Conservation (phyloP, 2,888 invertebrate genomes). For the Listrodromus nycthemerus region DNA sequence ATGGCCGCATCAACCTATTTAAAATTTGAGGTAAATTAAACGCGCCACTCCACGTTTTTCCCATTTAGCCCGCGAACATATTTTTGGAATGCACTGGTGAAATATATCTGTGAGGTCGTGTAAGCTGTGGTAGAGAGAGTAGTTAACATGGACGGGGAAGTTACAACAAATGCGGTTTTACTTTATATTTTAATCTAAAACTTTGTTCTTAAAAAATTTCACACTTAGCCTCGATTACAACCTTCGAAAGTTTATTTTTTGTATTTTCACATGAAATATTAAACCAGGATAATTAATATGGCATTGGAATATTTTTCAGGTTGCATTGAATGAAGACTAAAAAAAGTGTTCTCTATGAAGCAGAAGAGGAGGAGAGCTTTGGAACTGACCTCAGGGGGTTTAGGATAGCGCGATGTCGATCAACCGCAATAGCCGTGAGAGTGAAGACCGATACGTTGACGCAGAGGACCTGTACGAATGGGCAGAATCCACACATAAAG, state of each 20-base stretch:
- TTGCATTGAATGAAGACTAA: background rate
- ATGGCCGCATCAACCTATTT: constrained; percentile 39
- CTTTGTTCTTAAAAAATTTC: too few species aligned
- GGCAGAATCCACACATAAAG: constrained; percentile 95
- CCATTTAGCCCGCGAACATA: background rate
- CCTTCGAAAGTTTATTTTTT: too few species aligned
- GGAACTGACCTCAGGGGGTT: constrained; percentile 89
- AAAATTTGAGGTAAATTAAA: constrained; percentile 8
- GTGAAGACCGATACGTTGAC: constrained; percentile 96
- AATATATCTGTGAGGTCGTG: background rate
- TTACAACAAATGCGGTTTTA: too few species aligned
- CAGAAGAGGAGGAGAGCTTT: background rate
- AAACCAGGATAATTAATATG: too few species aligned
- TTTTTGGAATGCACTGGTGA: background rate
- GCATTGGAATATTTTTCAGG: background rate
- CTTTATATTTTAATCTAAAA: too few species aligned
- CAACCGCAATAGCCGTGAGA: constrained; percentile 93
- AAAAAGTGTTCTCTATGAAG: background rate
- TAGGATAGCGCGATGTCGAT: constrained; percentile 92
- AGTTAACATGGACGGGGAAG: background rate
- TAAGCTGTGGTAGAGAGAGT: background rate
- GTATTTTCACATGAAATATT: too few species aligned
- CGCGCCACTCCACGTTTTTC: background rate
- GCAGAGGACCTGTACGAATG: constrained; percentile 93
- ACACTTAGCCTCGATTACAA: too few species aligned